Evolutionary conservation across 2,888 invertebrate genomes (phyloP).

Genomic region (Hirtodrosophila confusa): DNA sequence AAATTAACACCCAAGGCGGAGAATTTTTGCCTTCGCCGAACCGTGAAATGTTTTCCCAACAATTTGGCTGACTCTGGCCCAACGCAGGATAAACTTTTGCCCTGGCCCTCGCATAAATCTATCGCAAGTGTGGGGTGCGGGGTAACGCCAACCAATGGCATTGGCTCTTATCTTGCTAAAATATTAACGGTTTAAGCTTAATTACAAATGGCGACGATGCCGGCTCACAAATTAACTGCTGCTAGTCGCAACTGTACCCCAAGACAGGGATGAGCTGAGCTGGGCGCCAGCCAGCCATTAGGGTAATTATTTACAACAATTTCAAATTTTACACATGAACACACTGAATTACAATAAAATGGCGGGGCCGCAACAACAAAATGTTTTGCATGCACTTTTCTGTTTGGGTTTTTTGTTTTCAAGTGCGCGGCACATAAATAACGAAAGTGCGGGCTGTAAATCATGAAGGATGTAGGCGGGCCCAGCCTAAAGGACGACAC

Average conservation of each 20-base stretch:
- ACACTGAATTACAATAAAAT: slow-evolving; percentile 65
- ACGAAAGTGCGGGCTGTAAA: slow-evolving; percentile 68
- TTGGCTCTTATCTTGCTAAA: slow-evolving; percentile 73
- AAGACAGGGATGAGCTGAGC: not conserved
- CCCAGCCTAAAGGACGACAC: slow-evolving; percentile 4
- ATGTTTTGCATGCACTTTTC: slow-evolving; percentile 70
- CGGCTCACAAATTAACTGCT: slow-evolving; percentile 72
- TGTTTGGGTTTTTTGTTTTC: slow-evolving; percentile 5
- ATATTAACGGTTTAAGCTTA: slow-evolving; percentile 80
- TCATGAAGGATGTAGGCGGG: slow-evolving; percentile 45
- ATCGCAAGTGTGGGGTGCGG: slow-evolving; percentile 18
- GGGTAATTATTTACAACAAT: slow-evolving; percentile 81
- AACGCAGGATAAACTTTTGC: slow-evolving; percentile 59
- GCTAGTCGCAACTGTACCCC: slow-evolving; percentile 48
- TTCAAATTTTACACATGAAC: slow-evolving; percentile 79
- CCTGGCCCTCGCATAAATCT: slow-evolving; percentile 51
- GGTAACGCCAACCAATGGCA: slow-evolving; percentile 9
- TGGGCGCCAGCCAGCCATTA: slow-evolving; percentile 55
- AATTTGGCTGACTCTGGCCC: slow-evolving; percentile 42
- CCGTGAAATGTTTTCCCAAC: slow-evolving; percentile 68
- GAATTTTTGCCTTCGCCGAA: slow-evolving; percentile 55
- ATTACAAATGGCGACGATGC: slow-evolving; percentile 74
- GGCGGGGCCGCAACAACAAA: slow-evolving; percentile 47
- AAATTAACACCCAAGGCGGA: slow-evolving; percentile 71
- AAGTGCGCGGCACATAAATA: slow-evolving; percentile 60